These are phyloP conservation scores for Mesembrinibis cayennensis DNA, from an alignment of 2,113 vertebrate genomes.

Conservation along the genomic window DNA sequence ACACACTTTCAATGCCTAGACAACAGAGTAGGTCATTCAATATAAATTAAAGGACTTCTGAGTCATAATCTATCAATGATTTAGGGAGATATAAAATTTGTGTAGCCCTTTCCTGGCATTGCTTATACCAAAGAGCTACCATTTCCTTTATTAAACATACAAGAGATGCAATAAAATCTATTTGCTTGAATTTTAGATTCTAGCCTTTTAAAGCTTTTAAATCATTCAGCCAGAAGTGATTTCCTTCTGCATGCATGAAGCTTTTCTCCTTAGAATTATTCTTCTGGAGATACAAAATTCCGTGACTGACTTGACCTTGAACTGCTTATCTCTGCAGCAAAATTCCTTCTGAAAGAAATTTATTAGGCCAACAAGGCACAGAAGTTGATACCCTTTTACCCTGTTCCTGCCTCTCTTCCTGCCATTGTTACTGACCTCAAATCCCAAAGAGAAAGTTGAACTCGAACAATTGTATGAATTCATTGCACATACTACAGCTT, in stretches of 20 bases:
- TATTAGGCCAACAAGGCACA: not conserved
- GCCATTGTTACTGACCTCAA: not conserved
- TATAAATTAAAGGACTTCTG: not conserved
- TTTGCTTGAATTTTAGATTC: conserved; percentile 33
- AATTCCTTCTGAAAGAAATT: not conserved
- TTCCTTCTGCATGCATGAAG: not conserved
- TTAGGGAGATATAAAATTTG: not conserved
- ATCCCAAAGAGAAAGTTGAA: not conserved
- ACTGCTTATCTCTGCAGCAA: not conserved
- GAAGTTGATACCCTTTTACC: not conserved
- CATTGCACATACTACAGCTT: not conserved
- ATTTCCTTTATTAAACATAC: conserved; percentile 18
- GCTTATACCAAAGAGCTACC: not conserved
- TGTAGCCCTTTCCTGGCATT: not conserved
- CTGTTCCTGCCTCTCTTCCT: not conserved
- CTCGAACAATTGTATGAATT: not conserved
- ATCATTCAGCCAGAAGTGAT: conserved; percentile 7
- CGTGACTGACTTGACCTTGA: not conserved
- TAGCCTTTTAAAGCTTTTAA: conserved; percentile 22
- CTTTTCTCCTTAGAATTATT: not conserved
- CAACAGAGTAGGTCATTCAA: not conserved
- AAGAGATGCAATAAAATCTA: not conserved
- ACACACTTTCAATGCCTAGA: not conserved
- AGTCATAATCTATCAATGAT: not conserved
- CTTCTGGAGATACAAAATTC: not conserved